Evolutionary conservation across 2,888 invertebrate genomes (phyloP).

Genomic region (Brachylomia viminalis): DNA sequence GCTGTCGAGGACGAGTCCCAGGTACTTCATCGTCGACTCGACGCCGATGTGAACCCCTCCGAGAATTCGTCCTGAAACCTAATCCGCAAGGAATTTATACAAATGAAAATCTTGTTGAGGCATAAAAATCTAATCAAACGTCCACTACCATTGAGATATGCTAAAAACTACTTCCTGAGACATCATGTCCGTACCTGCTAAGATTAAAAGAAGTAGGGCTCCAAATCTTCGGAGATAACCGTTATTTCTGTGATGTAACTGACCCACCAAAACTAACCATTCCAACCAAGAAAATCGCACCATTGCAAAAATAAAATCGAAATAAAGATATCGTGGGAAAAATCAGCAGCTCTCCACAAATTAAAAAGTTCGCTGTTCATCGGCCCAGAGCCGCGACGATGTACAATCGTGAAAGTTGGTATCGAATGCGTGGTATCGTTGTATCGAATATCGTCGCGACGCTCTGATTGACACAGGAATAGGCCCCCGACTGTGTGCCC

Average conservation of each 20-base stretch:
- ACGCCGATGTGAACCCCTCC: too few relatives aligned
- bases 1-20: too few relatives aligned
- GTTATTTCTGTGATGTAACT: conserved; percentile 12
- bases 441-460: conserved; percentile 68
- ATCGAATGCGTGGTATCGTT: conserved; percentile 69
- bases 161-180: neutral
- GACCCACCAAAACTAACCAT: conserved; percentile 2
- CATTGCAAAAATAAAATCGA: conserved; percentile 34
- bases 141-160: neutral
- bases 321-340: conserved; percentile 61
- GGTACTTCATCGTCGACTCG: too few relatives aligned
- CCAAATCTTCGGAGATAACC: neutral
- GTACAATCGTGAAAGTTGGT: conserved; percentile 70
- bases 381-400: conserved; percentile 51
- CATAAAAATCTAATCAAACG: neutral
- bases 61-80: too few relatives aligned
- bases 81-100: neutral
- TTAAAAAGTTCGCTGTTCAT: conserved; percentile 57
- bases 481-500: conserved; percentile 45
- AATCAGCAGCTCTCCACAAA: conserved; percentile 34
- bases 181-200: neutral
- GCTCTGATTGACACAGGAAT: conserved; percentile 74
- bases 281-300: conserved; percentile 34
- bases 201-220: neutral
- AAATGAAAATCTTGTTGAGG: neutral